phyloP scores from a whole-genome alignment of 2,888 invertebrate genomes.

The Byasa hedistus region DNA sequence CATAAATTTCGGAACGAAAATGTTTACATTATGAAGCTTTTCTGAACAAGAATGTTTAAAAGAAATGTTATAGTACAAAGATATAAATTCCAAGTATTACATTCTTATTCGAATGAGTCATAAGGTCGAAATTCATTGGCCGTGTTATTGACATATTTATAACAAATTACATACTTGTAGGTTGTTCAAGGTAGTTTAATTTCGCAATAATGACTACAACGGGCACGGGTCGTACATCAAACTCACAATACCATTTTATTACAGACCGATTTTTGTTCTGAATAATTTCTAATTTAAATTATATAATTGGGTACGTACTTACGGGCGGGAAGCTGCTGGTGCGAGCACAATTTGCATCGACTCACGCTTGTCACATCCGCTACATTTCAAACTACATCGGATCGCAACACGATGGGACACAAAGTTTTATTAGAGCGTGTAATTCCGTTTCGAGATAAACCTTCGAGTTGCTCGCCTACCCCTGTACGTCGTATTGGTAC shows the following conservation, averaged over 20 bases:
- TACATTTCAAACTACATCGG: slow-evolving; percentile 34
- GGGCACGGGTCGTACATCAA: slow-evolving; percentile 22
- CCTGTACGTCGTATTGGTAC: slow-evolving; percentile 15
- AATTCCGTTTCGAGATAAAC: slow-evolving; percentile 30
- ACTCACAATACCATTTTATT: slow-evolving; percentile 24
- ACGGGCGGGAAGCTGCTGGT: slow-evolving; percentile 18
- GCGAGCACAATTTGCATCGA: slow-evolving; percentile 23
- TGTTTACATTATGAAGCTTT: neutral
- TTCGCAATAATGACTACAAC: slow-evolving; percentile 23
- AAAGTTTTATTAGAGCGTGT: slow-evolving; percentile 37
- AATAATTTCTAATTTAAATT: slow-evolving; percentile 26
- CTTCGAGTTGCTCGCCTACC: slow-evolving; percentile 17
- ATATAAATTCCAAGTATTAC: slow-evolving; percentile 12
- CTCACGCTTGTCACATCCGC: slow-evolving; percentile 27
- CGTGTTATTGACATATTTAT: slow-evolving; percentile 29
- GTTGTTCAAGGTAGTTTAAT: slow-evolving; percentile 24
- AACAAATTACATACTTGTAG: slow-evolving; percentile 18
- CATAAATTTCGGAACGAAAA: neutral
- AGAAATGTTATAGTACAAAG: slow-evolving; percentile 3
- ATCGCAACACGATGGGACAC: slow-evolving; percentile 37
- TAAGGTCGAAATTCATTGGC: slow-evolving; percentile 25
- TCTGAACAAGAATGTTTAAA: neutral
- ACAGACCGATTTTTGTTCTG: slow-evolving; percentile 15
- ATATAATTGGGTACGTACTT: slow-evolving; percentile 20
- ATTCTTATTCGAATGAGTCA: slow-evolving; percentile 22